Conservation (phyloP, 2,797 vertebrate species). For the Mionectes olivaceus region DNA sequence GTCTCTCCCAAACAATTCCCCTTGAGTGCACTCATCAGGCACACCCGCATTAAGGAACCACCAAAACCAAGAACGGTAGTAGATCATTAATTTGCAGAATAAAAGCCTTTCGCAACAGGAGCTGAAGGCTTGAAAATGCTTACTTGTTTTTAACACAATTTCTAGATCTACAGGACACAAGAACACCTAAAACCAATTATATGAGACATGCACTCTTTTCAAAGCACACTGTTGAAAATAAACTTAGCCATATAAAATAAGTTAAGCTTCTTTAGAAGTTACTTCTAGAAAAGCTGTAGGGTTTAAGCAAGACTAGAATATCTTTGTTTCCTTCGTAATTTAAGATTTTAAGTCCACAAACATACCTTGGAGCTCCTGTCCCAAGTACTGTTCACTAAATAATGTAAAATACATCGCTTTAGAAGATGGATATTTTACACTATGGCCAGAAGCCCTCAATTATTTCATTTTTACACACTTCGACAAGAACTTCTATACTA, state of each 20-base stretch:
- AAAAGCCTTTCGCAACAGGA: constrained; percentile 29
- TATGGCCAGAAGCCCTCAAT: background rate
- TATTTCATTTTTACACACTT: background rate
- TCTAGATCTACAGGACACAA: background rate
- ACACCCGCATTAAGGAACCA: background rate
- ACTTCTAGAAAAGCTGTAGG: background rate
- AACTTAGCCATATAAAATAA: background rate
- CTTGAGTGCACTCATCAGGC: background rate
- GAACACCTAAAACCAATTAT: background rate
- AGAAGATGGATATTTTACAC: background rate
- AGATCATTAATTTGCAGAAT: constrained; percentile 39
- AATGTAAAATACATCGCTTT: background rate
- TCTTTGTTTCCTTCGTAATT: background rate
- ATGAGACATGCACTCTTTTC: background rate
- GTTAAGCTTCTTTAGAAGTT: background rate
- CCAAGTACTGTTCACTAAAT: background rate
- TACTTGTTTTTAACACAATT: constrained; percentile 31
- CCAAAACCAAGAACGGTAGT: background rate
- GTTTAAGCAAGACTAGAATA: background rate
- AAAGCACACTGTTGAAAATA: background rate
- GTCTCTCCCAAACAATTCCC: background rate
- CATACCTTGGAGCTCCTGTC: background rate
- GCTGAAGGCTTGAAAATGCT: background rate
- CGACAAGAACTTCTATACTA: background rate
- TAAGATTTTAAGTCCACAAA: background rate